Conservation (phyloP, 30 jellyfish, hydroid and myxozoan genomes). For the Turritopsis rubra region DNA sequence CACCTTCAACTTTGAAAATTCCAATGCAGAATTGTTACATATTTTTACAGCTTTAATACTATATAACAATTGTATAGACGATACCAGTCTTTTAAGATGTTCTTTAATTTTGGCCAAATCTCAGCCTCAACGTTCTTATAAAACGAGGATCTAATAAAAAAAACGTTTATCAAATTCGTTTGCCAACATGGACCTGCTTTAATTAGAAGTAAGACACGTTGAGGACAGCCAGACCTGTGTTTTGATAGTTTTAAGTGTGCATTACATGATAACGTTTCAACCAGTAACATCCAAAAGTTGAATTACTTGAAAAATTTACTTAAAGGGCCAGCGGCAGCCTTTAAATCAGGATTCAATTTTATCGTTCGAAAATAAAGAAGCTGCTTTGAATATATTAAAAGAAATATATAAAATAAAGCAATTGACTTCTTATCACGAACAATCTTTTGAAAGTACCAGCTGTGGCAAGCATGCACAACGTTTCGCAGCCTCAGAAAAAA, state of each 20-base stretch:
- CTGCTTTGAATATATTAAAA: slow-evolving; percentile 35
- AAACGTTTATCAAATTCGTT: not conserved
- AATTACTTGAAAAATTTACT: slow-evolving; percentile 41
- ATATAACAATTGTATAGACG: no score
- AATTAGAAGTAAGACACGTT: slow-evolving; percentile 24
- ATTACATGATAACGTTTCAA: slow-evolving; percentile 30
- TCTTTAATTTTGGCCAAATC: no score
- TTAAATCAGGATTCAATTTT: slow-evolving; percentile 40
- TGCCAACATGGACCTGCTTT: slow-evolving; percentile 28
- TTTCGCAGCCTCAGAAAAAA: slow-evolving; percentile 3
- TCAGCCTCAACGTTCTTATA: no score
- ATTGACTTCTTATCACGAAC: slow-evolving; percentile 52
- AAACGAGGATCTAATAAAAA: no score
- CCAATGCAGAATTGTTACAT: no score
- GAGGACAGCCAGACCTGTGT: slow-evolving; percentile 44
- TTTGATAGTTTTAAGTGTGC: slow-evolving; percentile 59
- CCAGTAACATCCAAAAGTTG: slow-evolving; percentile 41
- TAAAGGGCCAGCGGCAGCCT: slow-evolving; percentile 50
- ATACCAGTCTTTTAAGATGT: no score
- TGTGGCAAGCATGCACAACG: slow-evolving; percentile 16
- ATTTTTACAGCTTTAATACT: no score
- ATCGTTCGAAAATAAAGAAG: slow-evolving; percentile 34
- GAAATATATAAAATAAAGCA: slow-evolving; percentile 38
- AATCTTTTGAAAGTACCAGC: slow-evolving; percentile 32
- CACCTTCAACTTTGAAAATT: no score